Evolutionary conservation across 35 echinoderm and acorn worm genomes (phyloP).

Genomic region (Apostichopus japonicus): DNA sequence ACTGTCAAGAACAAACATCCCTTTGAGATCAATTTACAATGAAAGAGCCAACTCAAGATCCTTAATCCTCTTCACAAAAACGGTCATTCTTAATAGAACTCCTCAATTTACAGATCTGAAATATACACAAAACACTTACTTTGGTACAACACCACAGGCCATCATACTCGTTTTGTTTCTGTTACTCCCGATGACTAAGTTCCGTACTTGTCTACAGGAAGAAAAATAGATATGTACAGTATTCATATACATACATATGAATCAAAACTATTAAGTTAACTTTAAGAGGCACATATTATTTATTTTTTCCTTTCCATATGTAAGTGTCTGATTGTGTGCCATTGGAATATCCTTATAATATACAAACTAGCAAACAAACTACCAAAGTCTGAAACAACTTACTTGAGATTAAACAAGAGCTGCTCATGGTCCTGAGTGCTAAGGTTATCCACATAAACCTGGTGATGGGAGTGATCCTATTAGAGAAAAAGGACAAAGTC

Average conservation of each 20-base stretch:
- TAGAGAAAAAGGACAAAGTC: neutral
- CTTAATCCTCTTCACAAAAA: too few species aligned
- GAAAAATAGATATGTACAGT: slow-evolving; percentile 4
- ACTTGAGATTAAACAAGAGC: slow-evolving; percentile 83
- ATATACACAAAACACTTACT: slow-evolving; percentile 59
- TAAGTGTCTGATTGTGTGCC: too few species aligned
- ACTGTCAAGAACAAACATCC: too few species aligned
- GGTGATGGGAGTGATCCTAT: slow-evolving; percentile 42
- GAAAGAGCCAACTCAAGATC: too few species aligned
- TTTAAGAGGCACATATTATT: neutral
- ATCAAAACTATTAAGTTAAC: neutral
- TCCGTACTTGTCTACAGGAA: slow-evolving; percentile 82
- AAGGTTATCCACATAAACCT: slow-evolving; percentile 86
- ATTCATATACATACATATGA: neutral
- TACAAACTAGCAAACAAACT: neutral
- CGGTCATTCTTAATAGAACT: too few species aligned
- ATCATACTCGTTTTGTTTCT: slow-evolving; percentile 93
- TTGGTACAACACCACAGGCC: slow-evolving; percentile 97
- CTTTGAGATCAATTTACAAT: too few species aligned
- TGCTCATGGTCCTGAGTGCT: slow-evolving; percentile 78
- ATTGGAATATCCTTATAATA: too few species aligned
- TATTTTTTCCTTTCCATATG: neutral
- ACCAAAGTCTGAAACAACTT: slow-evolving; percentile 15
- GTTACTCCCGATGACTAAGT: slow-evolving; percentile 97
- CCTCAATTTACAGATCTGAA: too few species aligned